Percentiles rank a stretch among this genome's conserved stretches.
Evolutionary conservation across 2,888 invertebrate species (phyloP).

Genomic region (Drosophila meridionalis): DNA sequence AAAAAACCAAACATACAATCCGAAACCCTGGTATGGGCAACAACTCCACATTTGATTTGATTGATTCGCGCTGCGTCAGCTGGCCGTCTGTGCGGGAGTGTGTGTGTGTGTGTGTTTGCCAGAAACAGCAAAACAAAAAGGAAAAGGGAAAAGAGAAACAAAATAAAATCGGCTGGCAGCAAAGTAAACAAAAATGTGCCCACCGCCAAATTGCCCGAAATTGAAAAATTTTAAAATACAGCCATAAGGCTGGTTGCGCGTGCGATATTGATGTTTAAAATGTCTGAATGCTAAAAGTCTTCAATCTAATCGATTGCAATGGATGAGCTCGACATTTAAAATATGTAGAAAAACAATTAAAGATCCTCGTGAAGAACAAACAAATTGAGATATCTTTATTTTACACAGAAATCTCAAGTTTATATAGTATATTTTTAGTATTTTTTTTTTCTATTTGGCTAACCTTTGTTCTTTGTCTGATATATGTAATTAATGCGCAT

Average conservation of each 20-base stretch:
- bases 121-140: not conserved
- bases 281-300: conserved; percentile 25
- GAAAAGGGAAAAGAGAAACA: conserved; percentile 6
- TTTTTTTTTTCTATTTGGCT: no score
- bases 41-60: conserved; percentile 77
- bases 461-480: no score
- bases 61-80: conserved; percentile 78
- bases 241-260: not conserved
- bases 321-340: not conserved
- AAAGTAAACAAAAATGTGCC: conserved; percentile 62
- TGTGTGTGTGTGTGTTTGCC: conserved; percentile 31
- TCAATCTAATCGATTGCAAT: conserved; percentile 19
- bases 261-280: conserved; percentile 14
- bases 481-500: no score
- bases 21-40: conserved; percentile 36
- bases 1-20: conserved; percentile 47
- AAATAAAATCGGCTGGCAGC: conserved; percentile 42
- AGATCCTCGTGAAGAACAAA: not conserved
- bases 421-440: no score
- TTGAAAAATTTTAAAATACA: conserved; percentile 48
- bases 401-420: no score
- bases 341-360: not conserved
- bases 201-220: conserved; percentile 58
- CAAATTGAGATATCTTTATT: not conserved
- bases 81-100: conserved; percentile 47